Evolutionary conservation across 2,888 invertebrate genomes (phyloP).

Genomic region (Melanchra persicariae): DNA sequence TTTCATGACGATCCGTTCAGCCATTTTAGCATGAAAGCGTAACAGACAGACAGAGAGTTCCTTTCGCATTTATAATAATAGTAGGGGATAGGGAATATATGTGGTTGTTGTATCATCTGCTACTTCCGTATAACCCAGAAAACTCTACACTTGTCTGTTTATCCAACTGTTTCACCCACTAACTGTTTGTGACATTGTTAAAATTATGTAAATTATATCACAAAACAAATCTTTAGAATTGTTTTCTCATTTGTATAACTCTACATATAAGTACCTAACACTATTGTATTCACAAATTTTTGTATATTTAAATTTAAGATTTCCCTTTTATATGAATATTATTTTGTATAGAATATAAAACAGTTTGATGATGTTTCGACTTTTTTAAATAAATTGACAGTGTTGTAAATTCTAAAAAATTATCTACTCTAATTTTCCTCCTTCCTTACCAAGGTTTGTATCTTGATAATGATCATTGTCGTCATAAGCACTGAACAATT

Average conservation of each 20-base stretch:
- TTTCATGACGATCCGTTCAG: no score
- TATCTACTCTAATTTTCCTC: background rate
- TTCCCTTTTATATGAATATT: no score
- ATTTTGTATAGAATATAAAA: no score
- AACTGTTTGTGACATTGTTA: background rate
- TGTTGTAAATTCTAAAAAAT: background rate
- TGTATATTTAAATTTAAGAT: conserved; percentile 5
- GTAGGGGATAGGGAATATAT: no score
- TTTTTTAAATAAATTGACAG: background rate
- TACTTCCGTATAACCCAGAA: background rate
- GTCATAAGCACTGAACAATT: background rate
- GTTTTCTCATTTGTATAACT: background rate
- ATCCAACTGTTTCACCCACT: background rate
- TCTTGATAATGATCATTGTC: background rate
- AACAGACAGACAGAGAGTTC: no score
- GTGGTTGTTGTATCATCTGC: no score
- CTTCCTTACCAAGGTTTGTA: background rate
- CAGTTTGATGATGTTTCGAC: background rate
- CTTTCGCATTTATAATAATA: no score
- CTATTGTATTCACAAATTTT: background rate
- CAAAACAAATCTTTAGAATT: conserved; percentile 4
- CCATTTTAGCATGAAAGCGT: no score
- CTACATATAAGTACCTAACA: background rate
- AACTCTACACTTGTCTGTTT: conserved; percentile 5
- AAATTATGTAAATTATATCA: conserved; percentile 14